These are phyloP conservation scores for Diorhabda elongata DNA, from an alignment of 1,140 invertebrate genomes.

Conservation along the genomic window DNA sequence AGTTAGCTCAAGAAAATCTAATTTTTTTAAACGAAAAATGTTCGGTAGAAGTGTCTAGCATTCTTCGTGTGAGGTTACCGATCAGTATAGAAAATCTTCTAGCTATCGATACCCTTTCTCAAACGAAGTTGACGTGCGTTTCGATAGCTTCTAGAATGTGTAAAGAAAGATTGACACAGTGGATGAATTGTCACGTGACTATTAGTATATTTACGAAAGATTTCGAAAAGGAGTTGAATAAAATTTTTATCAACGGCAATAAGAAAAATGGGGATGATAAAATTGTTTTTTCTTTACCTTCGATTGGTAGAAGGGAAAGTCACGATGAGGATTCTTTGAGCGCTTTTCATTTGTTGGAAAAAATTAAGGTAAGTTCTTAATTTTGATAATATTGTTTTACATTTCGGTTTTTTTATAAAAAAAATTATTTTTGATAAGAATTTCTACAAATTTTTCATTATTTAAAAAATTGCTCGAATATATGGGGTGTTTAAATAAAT, in stretches of 20 bases:
- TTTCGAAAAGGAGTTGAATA: slow-evolving; percentile 28
- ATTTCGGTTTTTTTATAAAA: no score
- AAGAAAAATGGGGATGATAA: slow-evolving; percentile 25
- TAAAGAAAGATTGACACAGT: slow-evolving; percentile 38
- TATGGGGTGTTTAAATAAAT: no score
- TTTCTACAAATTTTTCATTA: no score
- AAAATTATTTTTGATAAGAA: no score
- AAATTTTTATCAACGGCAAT: slow-evolving; percentile 13
- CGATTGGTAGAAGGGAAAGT: slow-evolving; percentile 24
- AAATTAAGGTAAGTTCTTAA: slow-evolving; percentile 25
- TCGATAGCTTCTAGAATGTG: slow-evolving; percentile 34
- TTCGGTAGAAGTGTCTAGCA: slow-evolving; percentile 21
- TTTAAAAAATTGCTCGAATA: no score
- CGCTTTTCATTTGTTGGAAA: slow-evolving; percentile 31
- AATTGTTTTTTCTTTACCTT: slow-evolving; percentile 29
- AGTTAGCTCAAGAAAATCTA: slow-evolving; percentile 21
- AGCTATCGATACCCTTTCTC: slow-evolving; percentile 31
- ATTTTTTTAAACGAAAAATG: slow-evolving; percentile 7
- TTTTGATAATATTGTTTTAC: no score
- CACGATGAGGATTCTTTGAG: slow-evolving; percentile 32
- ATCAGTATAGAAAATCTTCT: slow-evolving; percentile 25
- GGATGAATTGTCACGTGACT: slow-evolving; percentile 39
- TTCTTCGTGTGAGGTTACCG: slow-evolving; percentile 25
- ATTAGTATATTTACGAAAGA: slow-evolving; percentile 28
- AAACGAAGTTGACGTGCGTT: slow-evolving; percentile 34